phyloP scores from a whole-genome alignment of 2,113 vertebrate genomes.

The Campylomormyrus tamandua region DNA sequence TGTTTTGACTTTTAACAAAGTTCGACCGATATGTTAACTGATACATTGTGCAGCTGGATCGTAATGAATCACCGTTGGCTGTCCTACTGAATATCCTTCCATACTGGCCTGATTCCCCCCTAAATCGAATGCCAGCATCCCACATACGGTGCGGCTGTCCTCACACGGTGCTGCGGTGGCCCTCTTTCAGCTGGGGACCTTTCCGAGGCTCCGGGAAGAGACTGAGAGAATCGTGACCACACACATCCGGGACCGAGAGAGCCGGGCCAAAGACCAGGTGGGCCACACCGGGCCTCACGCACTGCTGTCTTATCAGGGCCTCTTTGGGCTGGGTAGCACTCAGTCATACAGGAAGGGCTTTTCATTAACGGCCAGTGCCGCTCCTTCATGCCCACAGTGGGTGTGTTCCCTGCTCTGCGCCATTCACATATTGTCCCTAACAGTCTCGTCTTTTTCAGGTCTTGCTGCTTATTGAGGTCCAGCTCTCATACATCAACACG shows the following conservation, averaged over 20 bases:
- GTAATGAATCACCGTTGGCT: neutral
- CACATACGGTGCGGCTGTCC: neutral
- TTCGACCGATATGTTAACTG: neutral
- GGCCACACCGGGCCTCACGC: conserved; percentile 18
- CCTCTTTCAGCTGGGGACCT: conserved; percentile 70
- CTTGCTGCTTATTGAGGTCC: conserved; percentile 79
- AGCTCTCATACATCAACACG: conserved; percentile 90
- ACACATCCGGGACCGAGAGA: conserved; percentile 79
- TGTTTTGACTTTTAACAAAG: neutral
- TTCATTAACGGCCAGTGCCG: neutral
- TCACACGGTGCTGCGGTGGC: neutral
- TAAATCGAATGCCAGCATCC: too few species aligned
- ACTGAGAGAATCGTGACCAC: conserved; percentile 81
- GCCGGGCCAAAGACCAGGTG: conserved; percentile 84
- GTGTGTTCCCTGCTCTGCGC: neutral
- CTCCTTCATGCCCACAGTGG: neutral
- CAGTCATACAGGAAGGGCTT: neutral
- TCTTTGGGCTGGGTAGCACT: neutral
- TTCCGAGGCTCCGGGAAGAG: conserved; percentile 79
- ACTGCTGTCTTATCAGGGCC: neutral
- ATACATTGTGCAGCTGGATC: neutral
- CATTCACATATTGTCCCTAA: neutral
- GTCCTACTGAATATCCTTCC: neutral
- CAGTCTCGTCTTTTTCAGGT: conserved; percentile 56
- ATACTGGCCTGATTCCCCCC: neutral